Percentiles rank a stretch among this genome's conserved stretches.
Conservation (phyloP, 2,797 vertebrate species). For the Halcyon leucocephala region DNA sequence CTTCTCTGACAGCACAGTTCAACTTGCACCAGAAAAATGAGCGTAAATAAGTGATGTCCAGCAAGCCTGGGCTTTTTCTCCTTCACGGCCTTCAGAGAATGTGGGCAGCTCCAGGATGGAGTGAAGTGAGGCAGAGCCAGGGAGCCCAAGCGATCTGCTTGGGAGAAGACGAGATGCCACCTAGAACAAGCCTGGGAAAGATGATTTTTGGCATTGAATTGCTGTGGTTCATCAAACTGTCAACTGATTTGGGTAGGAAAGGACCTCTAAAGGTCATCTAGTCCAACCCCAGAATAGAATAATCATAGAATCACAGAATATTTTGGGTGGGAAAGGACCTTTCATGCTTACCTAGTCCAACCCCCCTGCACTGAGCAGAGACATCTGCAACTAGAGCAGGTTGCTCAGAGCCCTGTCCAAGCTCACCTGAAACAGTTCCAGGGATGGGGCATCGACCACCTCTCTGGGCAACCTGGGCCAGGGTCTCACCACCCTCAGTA, state of each 20-base stretch:
- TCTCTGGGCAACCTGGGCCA: too few species aligned
- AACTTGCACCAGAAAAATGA: not conserved
- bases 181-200: not conserved
- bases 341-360: accelerated
- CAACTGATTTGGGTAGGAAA: not conserved
- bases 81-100: not conserved
- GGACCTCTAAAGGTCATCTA: accelerated
- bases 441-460: not conserved
- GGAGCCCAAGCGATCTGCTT: not conserved
- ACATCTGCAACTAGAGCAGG: not conserved
- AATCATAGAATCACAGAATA: not conserved
- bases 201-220: not conserved
- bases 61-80: not conserved
- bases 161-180: not conserved
- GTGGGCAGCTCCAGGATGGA: not conserved
- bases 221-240: too few species aligned
- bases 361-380: not conserved
- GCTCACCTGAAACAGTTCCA: not conserved
- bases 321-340: not conserved
- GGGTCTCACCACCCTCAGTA: accelerated
- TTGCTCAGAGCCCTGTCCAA: not conserved
- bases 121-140: not conserved
- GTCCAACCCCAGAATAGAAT: not conserved
- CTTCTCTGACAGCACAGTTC: not conserved
- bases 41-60: not conserved